These are phyloP conservation scores for Drosophila diplacantha DNA, from an alignment of 2,888 invertebrate species.

Conservation along the genomic window DNA sequence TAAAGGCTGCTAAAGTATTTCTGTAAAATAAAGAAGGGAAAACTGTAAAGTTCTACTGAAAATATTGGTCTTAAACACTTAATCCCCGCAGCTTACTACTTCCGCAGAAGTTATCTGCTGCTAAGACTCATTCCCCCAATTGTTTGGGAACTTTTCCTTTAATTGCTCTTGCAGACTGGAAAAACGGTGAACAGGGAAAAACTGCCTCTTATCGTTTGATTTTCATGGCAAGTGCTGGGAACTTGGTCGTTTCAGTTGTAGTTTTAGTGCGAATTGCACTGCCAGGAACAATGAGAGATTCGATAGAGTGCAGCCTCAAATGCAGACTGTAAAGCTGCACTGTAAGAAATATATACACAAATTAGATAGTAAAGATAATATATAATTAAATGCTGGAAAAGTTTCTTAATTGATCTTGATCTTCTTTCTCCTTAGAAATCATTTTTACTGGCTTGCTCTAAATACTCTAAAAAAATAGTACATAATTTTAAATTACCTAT, in stretches of 20 bases:
- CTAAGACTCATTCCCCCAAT: constrained; percentile 17
- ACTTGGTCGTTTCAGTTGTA: constrained; percentile 28
- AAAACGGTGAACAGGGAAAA: constrained; percentile 40
- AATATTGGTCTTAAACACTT: constrained; percentile 13
- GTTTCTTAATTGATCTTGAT: too few relatives aligned
- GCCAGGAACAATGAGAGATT: constrained; percentile 18
- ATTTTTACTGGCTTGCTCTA: too few relatives aligned
- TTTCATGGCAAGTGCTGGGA: constrained; percentile 46
- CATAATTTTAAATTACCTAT: background rate
- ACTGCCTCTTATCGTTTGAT: constrained; percentile 65
- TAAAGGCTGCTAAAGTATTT: background rate
- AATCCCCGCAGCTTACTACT: constrained; percentile 26
- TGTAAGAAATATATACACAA: background rate
- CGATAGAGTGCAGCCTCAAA: constrained; percentile 2
- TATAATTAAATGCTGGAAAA: background rate
- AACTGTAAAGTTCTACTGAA: too few relatives aligned
- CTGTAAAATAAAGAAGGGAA: background rate
- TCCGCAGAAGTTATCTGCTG: constrained; percentile 20
- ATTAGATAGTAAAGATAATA: too few relatives aligned
- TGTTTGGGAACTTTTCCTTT: constrained; percentile 51
- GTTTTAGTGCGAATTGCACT: constrained; percentile 7
- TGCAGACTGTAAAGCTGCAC: background rate
- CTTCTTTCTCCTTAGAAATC: too few relatives aligned
- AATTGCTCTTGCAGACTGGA: constrained; percentile 58
- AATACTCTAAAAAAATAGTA: background rate